Percentiles rank a stretch among this genome's conserved stretches.
Evolutionary conservation across 2,888 invertebrate species (phyloP).

Genomic region (Melanostoma mellinum): DNA sequence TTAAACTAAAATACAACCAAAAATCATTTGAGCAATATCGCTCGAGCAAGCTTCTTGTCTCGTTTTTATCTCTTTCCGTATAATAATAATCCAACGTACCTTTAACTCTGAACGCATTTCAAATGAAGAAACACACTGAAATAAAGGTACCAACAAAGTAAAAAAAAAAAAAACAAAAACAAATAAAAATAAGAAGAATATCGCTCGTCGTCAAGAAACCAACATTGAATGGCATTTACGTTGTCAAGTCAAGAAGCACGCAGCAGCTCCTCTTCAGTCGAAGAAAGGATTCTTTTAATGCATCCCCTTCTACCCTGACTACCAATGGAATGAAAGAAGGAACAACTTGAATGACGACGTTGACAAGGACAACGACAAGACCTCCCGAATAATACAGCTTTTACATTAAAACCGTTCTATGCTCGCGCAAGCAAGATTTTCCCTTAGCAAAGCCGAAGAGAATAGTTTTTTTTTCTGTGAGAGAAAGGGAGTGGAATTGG

Average conservation of each 20-base stretch:
- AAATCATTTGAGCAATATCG: constrained; percentile 20
- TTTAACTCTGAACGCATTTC: too few species aligned
- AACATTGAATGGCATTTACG: constrained; percentile 47
- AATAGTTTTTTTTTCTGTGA: constrained; percentile 17
- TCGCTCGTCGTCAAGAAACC: constrained; percentile 19
- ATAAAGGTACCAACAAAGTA: background rate
- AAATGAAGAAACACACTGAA: too few species aligned
- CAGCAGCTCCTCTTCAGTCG: background rate
- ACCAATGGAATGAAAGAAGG: constrained; percentile 22
- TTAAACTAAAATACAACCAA: background rate
- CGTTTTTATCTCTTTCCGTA: too few species aligned
- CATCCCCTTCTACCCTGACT: background rate
- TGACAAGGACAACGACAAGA: constrained; percentile 42
- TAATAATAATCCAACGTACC: too few species aligned
- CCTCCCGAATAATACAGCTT: constrained; percentile 39
- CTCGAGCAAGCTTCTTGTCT: constrained; percentile 7
- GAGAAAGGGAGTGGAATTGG: constrained; percentile 12
- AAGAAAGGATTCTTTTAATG: constrained; percentile 46
- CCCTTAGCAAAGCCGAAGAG: background rate
- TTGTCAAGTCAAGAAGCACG: constrained; percentile 32
- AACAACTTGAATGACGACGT: constrained; percentile 26
- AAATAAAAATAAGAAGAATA: too few species aligned
- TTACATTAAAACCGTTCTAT: constrained; percentile 40
- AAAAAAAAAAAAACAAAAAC: background rate
- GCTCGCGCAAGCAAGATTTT: constrained; percentile 51